Evolutionary conservation across 1,140 invertebrate species (phyloP).

Genomic region (Oryzaephilus surinamensis): DNA sequence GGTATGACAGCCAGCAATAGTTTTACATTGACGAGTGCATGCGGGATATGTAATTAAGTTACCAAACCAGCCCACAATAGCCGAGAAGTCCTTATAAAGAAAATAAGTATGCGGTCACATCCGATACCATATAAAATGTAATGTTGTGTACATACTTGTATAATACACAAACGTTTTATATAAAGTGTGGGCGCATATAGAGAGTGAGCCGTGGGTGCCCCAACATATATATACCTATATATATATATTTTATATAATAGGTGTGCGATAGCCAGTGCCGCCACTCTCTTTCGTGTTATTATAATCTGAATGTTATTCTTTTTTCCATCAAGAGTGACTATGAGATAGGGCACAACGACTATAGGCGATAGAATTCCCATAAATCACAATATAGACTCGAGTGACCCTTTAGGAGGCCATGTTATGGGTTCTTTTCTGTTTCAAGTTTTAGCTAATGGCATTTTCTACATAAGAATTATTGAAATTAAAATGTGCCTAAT

Average conservation of each 20-base stretch:
- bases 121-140: conserved; percentile 8
- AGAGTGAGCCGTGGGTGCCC: conserved; percentile 5
- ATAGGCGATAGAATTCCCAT: conserved; percentile 4
- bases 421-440: too few relatives aligned
- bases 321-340: conserved; percentile 6
- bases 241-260: conserved; percentile 10
- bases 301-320: conserved; percentile 4
- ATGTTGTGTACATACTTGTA: conserved; percentile 7
- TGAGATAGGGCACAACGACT: conserved; percentile 5
- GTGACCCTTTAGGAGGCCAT: too few relatives aligned
- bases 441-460: too few relatives aligned
- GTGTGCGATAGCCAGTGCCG: conserved; percentile 7
- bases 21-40: too few relatives aligned
- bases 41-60: conserved; percentile 3
- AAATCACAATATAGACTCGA: conserved; percentile 4
- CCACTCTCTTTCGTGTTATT: conserved; percentile 6
- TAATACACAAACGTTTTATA: too few relatives aligned
- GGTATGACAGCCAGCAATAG: not conserved
- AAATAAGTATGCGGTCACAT: conserved; percentile 3
- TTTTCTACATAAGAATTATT: too few relatives aligned
- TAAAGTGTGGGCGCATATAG: too few relatives aligned
- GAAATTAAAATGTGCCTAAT: too few relatives aligned
- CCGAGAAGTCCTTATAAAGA: conserved; percentile 5
- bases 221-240: too few relatives aligned
- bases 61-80: not conserved